A percentile compares a stretch with the other conserved stretches of the same genome.
Conservation (phyloP, 2,797 vertebrate species). For the Discoglossus pictus region DNA sequence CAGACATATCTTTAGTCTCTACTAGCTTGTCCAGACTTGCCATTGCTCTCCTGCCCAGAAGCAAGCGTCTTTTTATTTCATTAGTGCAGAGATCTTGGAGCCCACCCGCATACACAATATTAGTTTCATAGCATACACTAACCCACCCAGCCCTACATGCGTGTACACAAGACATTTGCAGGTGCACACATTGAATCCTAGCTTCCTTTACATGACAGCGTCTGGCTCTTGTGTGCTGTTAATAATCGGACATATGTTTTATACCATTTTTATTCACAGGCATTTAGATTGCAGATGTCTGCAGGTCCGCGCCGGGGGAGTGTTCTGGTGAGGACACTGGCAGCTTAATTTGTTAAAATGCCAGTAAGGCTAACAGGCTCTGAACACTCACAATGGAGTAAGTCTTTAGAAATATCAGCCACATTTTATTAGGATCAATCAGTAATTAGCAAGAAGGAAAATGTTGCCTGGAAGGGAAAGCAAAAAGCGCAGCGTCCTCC, state of each 20-base stretch:
- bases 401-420: constrained; percentile 54
- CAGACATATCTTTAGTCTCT: too few species aligned
- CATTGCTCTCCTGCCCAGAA: too few species aligned
- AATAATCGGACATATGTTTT: constrained; percentile 69
- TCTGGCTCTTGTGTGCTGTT: constrained; percentile 65
- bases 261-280: constrained; percentile 63
- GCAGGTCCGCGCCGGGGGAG: constrained; percentile 27
- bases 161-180: too few species aligned
- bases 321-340: constrained; percentile 21
- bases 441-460: constrained; percentile 56
- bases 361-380: constrained; percentile 32
- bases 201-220: constrained; percentile 69
- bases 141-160: too few species aligned
- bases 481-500: constrained; percentile 34
- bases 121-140: too few species aligned
- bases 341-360: constrained; percentile 39
- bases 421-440: constrained; percentile 62
- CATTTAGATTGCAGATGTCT: constrained; percentile 63
- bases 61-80: too few species aligned
- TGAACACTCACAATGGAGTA: constrained; percentile 14
- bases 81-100: too few species aligned
- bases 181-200: too few species aligned
- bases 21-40: too few species aligned
- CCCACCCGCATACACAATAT: too few species aligned
- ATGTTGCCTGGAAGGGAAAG: constrained; percentile 40